Base-by-base conservation (phyloP, 2,888 invertebrate genomes). In the Dinocampus coccinellae region DNA sequence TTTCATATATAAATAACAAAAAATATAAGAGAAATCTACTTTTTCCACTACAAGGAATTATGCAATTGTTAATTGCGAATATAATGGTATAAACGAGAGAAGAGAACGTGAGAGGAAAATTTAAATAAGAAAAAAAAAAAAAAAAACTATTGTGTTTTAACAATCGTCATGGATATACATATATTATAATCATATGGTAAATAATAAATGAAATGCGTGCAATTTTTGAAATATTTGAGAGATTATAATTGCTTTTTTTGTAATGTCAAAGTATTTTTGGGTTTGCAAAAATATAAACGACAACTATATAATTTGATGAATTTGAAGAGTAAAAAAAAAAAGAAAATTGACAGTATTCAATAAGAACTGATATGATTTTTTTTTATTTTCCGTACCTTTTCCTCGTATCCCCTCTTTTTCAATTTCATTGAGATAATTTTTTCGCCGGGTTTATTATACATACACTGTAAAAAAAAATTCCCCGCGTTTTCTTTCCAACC, bases 31-130 rank as follows among this genome's bases (percentile, higher is more conserved):
- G 20, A 47, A 47, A 47, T 65, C 33, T 65, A 65, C 65, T 65
- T 65, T 70, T 70, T 58, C 58, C 70, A 71, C 61, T 57, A 29
- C 10, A 53, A 62, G 34, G 22, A 52, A 67, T 47, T 53, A 52
- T 69, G 53, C 52, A 61, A 60, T n/a, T 53, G 34, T 55, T 42
- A 33, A 68, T 70, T 58, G 60, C 24, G 22, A 24, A 11, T 24
- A 20, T 57, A 20, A 24, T 34, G 4, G 22, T 55, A 20, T 55
- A 29, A 4, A 22, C 3, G 11, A 11, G 39, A 42, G 11, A 62
- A 29, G 16, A 24, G 22, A 42, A 9, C 16, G 20, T 47, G 33
- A 2, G 47, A 39, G 55, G 34, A 55, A 34, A 55, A 55, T n/a
- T n/a, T n/a, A n/a, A n/a, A n/a, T n/a, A n/a, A n/a, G n/a, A n/a